A percentile compares a stretch with the other conserved stretches of the same genome.
Conservation (phyloP, 2,113 vertebrate species). For the Rhabdornis inornatus region DNA sequence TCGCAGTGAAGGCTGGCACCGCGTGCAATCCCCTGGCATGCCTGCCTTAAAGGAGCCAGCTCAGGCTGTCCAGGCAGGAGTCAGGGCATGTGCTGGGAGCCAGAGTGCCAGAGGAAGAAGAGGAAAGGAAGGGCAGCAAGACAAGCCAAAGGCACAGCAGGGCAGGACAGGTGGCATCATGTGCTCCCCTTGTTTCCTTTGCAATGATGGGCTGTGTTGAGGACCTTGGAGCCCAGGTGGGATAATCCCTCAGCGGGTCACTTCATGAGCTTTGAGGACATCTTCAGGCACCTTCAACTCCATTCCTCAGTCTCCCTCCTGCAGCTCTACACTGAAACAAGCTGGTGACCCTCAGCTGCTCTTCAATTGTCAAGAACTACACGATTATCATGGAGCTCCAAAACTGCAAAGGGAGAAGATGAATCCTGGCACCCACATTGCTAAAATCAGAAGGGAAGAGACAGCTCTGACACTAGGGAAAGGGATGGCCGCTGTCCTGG, state of each 20-base stretch:
- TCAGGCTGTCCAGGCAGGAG: background rate
- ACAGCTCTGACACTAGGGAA: background rate
- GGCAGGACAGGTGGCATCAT: background rate
- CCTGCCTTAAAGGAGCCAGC: slow-evolving; percentile 46
- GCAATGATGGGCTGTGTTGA: background rate
- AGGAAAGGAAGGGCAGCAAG: background rate
- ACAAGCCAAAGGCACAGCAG: background rate
- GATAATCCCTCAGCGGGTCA: accelerated
- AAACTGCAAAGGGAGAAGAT: background rate
- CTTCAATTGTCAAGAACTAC: background rate
- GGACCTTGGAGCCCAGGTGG: background rate
- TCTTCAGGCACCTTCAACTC: background rate
- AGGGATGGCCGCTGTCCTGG: background rate
- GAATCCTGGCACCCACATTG: background rate
- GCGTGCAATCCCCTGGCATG: background rate
- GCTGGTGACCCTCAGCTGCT: background rate
- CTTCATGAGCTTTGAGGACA: background rate
- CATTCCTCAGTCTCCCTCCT: background rate
- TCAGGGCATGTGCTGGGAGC: background rate
- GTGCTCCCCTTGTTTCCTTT: background rate
- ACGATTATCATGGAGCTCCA: accelerated
- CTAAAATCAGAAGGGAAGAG: background rate
- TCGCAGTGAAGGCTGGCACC: slow-evolving; percentile 42
- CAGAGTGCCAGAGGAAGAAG: background rate
- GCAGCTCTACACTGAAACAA: background rate